Evolutionary conservation across 2,113 vertebrate genomes (phyloP), one percentile per base, ranked within the genome.

Genomic region (Pholis gunnellus): DNA sequence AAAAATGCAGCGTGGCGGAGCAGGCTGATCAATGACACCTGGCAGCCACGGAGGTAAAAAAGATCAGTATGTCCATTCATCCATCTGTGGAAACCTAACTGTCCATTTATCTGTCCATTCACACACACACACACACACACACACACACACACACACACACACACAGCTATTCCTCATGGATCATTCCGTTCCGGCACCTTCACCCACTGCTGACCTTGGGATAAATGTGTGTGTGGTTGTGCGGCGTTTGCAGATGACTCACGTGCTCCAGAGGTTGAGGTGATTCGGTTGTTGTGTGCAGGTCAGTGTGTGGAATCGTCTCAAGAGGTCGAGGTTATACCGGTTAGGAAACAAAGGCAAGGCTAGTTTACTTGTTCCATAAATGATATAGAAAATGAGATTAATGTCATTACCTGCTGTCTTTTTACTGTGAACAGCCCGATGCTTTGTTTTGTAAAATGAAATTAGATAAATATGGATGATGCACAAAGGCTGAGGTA

Each of bases 1-100:
- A 92, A 87, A 86, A 87, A 88, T 88, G 77, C 61, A 82, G 86
- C 48, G 10, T n/a, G 64, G 48, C 68, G 72, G 60, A 70, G 54
- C 56, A 15, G 50, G n/a, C 61, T 78, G 88, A 93, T 92, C 90
- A 83, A 82, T 88, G 87, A 65, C 82, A 85, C 77, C 83, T 78
- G 88, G 81, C 87, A 85, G 82, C 69, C 57, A 42, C 64, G 29
- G 44, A 84, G 71, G 52, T 59, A 63, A 67, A 57, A 29, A 5
- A 56, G 54, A 80, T 68, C 78, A n/a, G 65, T 44, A 66, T 4
- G 17, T 70, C 81, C 72, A 63, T 75, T 40, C 71, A 79, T 85
- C 74, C 78, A 72, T 88, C 79, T 71, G 52, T 84, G 68, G 73
- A 76, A 57, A 76, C 46, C 66, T 38, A 38, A 75, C 78, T 75